phyloP scores from a whole-genome alignment of 2,888 invertebrate species.

The Athetis lepigone region DNA sequence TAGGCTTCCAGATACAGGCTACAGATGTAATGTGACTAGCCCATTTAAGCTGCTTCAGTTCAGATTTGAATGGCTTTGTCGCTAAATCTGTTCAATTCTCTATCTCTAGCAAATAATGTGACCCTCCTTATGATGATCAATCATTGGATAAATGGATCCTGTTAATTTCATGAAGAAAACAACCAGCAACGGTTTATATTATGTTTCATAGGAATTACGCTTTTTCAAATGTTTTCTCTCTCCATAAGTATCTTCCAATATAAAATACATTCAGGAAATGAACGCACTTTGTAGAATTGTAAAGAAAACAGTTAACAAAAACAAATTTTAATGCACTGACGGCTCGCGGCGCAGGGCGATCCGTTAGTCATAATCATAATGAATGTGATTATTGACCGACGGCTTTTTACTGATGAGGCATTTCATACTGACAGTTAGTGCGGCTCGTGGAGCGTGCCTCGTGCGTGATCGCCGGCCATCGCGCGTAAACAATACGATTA shows the following conservation, averaged over 20 bases:
- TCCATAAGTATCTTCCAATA: background rate
- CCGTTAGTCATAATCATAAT: slow-evolving; percentile 25
- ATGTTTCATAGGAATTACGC: no score
- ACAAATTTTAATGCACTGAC: slow-evolving; percentile 22
- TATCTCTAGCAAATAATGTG: no score
- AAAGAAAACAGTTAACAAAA: slow-evolving; percentile 4
- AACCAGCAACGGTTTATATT: no score
- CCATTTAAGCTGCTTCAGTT: no score
- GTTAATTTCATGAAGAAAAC: no score
- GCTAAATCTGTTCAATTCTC: no score
- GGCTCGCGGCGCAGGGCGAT: slow-evolving; percentile 14
- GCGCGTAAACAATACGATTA: slow-evolving; percentile 50
- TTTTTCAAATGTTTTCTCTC: background rate
- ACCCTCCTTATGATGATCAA: no score
- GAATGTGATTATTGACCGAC: slow-evolving; percentile 6
- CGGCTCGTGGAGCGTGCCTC: slow-evolving; percentile 17
- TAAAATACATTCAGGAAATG: slow-evolving; percentile 2
- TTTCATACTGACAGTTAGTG: slow-evolving; percentile 13
- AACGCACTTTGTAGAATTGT: background rate
- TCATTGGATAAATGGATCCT: no score
- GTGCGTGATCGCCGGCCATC: slow-evolving; percentile 46
- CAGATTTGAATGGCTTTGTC: no score
- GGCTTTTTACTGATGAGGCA: slow-evolving; percentile 36
- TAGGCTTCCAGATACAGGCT: no score
- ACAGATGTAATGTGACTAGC: no score